Evolutionary conservation across 2,797 vertebrate genomes (phyloP), one percentile per base, ranked within the genome.

Genomic region (Orientallactaga sibirica): DNA sequence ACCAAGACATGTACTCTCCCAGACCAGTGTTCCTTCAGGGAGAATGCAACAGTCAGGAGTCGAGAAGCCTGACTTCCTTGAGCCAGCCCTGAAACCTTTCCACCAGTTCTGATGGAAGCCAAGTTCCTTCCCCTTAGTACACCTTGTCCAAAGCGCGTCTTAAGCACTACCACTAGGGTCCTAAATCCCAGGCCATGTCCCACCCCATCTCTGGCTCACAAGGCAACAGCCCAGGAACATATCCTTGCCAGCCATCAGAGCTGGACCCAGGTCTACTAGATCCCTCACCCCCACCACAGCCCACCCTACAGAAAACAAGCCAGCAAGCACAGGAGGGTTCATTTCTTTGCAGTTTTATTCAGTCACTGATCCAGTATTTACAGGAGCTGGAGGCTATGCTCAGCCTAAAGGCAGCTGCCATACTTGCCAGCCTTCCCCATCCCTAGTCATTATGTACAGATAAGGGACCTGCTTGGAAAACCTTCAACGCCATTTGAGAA

Each of bases 331-430:
- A 94, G 27, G 83, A 85, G 20, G 68, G 19, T 27, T 91, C 48
- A 74, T 25, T 95, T 94, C 48, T 91, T 58, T 89, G 91, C 90
- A 97, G 84, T 96, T 98, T 98, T 98, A 98, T 98, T 98, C 94
- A 93, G 96, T 97, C 96, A 97, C 74, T 95, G 81, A 96, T 96
- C 95, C 92, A 82, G 81, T 98, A 98, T 98, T 97, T 98, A 98
- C 97, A 98, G 96, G 82, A 96, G 84, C 82, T 19, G 1, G 12
- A 95, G 70, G 86, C 75, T 71, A 18, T 82, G 41, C 79, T 86
- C 86, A 92, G 71, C 64, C 66, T 78, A 91, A 76, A 55, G 67
- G 67, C 80, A 93, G 81, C 71, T 64, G 52, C 71, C 70, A 93
- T 14, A 41, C 41, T 55, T 93, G 75, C 78, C 74, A 77, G 85